These are phyloP conservation scores for Abscondita cerata DNA, from an alignment of 2,888 invertebrate species.

Conservation along the genomic window DNA sequence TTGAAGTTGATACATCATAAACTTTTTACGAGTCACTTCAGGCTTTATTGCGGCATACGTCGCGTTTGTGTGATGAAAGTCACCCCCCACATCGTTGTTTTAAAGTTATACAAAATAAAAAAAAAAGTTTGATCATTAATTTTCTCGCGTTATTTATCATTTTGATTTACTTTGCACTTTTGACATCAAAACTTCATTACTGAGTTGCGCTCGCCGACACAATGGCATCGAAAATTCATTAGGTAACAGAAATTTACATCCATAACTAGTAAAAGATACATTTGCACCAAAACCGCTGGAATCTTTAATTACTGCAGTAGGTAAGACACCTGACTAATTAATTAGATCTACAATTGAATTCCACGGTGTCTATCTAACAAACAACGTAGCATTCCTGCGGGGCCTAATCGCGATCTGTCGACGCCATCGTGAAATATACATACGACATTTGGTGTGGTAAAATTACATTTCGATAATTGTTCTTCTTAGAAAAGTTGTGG, in stretches of 20 bases:
- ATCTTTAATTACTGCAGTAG: slow-evolving; percentile 51
- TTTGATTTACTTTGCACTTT: slow-evolving; percentile 6
- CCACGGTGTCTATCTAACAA: slow-evolving; percentile 55
- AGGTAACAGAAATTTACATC: neutral
- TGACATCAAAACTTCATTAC: slow-evolving; percentile 22
- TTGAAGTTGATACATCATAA: slow-evolving; percentile 31
- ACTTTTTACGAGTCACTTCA: slow-evolving; percentile 24
- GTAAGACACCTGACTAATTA: slow-evolving; percentile 53
- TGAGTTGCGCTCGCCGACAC: slow-evolving; percentile 12
- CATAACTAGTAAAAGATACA: slow-evolving; percentile 37
- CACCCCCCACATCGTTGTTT: neutral
- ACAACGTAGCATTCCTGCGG: slow-evolving; percentile 53
- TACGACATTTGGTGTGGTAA: slow-evolving; percentile 37
- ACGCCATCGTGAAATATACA: slow-evolving; percentile 48
- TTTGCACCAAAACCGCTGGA: slow-evolving; percentile 44
- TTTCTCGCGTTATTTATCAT: neutral
- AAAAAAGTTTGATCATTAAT: neutral
- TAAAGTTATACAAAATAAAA: slow-evolving; percentile 20
- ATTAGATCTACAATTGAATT: slow-evolving; percentile 56
- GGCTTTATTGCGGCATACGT: slow-evolving; percentile 17
- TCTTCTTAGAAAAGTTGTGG: slow-evolving; percentile 39
- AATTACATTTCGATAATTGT: slow-evolving; percentile 43
- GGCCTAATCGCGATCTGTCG: slow-evolving; percentile 49
- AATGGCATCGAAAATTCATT: too few species aligned
- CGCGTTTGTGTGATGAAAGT: slow-evolving; percentile 20